phyloP scores from a whole-genome alignment of 1,140 invertebrate species.

The Bathynomus jamesi region DNA sequence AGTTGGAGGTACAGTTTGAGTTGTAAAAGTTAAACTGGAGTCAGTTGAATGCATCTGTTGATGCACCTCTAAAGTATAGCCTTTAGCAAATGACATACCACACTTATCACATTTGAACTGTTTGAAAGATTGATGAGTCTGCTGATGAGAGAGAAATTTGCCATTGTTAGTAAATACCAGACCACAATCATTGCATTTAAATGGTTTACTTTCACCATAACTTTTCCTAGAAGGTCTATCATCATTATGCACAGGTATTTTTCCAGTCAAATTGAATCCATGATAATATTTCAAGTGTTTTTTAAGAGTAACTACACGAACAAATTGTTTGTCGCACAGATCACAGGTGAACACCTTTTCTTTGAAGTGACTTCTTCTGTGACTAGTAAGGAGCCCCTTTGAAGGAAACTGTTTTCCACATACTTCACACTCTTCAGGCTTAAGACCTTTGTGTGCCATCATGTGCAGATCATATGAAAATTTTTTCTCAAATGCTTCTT shows the following conservation, averaged over 20 bases:
- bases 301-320: slow-evolving; percentile 23
- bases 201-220: slow-evolving; percentile 21
- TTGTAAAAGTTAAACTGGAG: slow-evolving; percentile 12
- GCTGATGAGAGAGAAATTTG: slow-evolving; percentile 22
- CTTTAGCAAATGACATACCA: slow-evolving; percentile 25
- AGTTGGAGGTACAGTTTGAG: slow-evolving; percentile 9
- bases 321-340: slow-evolving; percentile 24
- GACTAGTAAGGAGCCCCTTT: slow-evolving; percentile 26
- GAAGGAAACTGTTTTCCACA: slow-evolving; percentile 35
- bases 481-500: slow-evolving; percentile 27
- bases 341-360: slow-evolving; percentile 29
- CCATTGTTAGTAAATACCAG: slow-evolving; percentile 25
- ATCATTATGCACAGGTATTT: slow-evolving; percentile 16
- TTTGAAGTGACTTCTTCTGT: slow-evolving; percentile 22
- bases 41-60: slow-evolving; percentile 20
- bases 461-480: slow-evolving; percentile 48
- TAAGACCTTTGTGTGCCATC: slow-evolving; percentile 43
- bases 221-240: slow-evolving; percentile 18
- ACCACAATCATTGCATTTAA: slow-evolving; percentile 26
- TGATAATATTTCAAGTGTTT: slow-evolving; percentile 28
- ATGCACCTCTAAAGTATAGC: slow-evolving; percentile 26
- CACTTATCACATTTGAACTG: slow-evolving; percentile 26
- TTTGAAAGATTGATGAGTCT: slow-evolving; percentile 21
- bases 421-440: slow-evolving; percentile 46
- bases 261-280: slow-evolving; percentile 7